A percentile compares a stretch with the other conserved stretches of the same genome.
These are phyloP conservation scores for Saguinus midas DNA, from an alignment of 2,113 vertebrate genomes.

Conservation along the genomic window DNA sequence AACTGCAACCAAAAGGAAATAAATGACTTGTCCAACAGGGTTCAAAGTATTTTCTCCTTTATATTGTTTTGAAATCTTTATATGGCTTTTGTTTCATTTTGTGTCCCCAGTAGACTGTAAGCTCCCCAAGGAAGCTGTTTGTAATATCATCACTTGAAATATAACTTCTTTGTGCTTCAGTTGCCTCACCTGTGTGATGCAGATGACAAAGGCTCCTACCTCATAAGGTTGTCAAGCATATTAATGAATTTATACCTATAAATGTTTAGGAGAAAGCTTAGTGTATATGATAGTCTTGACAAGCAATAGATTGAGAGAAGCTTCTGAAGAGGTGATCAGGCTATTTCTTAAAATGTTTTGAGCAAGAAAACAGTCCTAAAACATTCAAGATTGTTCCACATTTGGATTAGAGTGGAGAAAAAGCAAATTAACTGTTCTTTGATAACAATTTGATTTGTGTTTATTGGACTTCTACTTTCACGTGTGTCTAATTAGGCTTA, in stretches of 20 bases:
- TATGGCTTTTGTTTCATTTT: not conserved
- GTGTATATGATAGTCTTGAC: not conserved
- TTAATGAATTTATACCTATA: slow-evolving; percentile 1
- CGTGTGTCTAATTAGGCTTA: not conserved
- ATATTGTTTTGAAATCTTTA: not conserved
- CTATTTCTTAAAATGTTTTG: slow-evolving; percentile 21
- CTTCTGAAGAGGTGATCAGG: not conserved
- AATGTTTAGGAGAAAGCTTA: not conserved
- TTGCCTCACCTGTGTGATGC: not conserved
- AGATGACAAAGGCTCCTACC: not conserved
- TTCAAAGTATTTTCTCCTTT: not conserved
- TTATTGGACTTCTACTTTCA: not conserved
- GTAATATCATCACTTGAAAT: not conserved
- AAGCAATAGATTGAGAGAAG: not conserved
- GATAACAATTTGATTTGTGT: not conserved
- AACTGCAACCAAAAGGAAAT: not conserved
- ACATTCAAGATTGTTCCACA: not conserved
- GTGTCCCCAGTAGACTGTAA: not conserved
- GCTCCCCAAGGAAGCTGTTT: not conserved
- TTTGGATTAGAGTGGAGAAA: slow-evolving; percentile 13
- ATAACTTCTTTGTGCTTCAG: not conserved
- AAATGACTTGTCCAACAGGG: not conserved
- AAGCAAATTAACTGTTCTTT: slow-evolving; percentile 1
- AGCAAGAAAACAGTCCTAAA: not conserved
- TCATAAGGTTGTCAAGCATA: not conserved